A percentile compares a stretch with the other conserved stretches of the same genome.
Evolutionary conservation across 2,888 invertebrate species (phyloP).

Genomic region (Conus canariensis): DNA sequence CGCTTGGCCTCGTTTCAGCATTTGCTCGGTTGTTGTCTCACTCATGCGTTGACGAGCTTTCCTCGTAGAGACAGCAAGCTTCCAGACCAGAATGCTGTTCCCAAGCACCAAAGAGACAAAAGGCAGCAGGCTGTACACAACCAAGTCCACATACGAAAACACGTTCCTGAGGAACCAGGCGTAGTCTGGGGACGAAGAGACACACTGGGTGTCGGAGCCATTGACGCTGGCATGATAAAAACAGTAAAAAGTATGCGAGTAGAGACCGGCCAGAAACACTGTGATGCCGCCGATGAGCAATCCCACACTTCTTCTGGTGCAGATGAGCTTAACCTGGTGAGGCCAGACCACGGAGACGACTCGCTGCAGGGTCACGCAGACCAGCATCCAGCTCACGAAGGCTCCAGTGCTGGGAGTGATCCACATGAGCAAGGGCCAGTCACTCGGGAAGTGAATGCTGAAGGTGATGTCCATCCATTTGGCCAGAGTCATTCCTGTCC

Average conservation of each 20-base stretch:
- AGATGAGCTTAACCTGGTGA: not conserved
- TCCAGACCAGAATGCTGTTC: not conserved
- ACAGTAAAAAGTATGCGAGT: not conserved
- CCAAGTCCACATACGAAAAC: not conserved
- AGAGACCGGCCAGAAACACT: not conserved
- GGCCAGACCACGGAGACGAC: not conserved
- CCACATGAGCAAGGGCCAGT: not conserved
- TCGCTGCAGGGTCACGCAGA: not conserved
- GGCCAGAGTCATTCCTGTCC: not conserved
- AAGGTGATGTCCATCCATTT: not conserved
- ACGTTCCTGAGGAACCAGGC: not conserved
- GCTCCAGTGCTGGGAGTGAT: not conserved
- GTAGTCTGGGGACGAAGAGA: not conserved
- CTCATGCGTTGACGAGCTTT: not conserved
- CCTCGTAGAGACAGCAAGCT: not conserved
- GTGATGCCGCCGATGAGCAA: not conserved
- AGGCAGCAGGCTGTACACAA: constrained; percentile 1
- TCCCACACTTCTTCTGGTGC: not conserved
- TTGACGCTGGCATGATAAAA: not conserved
- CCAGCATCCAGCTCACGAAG: constrained; percentile 18
- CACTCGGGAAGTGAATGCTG: not conserved
- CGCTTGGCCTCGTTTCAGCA: not conserved
- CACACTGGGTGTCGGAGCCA: not conserved
- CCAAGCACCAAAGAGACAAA: not conserved
- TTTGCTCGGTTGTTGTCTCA: not conserved